phyloP scores from a whole-genome alignment of 2,888 invertebrate species.

The Drosophila nr. perissopoda region DNA sequence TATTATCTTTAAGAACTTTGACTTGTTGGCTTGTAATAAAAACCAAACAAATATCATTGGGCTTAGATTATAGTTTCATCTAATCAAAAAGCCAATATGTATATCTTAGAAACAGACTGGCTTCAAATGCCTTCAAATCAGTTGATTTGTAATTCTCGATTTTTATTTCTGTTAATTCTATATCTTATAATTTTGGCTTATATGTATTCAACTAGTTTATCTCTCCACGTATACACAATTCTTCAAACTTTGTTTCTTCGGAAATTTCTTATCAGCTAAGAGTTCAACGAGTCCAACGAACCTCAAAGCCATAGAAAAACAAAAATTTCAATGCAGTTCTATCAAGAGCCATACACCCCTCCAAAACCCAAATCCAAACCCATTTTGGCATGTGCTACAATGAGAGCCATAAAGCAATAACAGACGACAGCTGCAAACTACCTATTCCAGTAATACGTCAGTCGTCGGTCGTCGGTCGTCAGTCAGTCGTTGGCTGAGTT shows the following conservation, averaged over 20 bases:
- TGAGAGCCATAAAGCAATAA: slow-evolving; percentile 46
- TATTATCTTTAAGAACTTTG: not conserved
- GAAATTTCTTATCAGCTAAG: slow-evolving; percentile 45
- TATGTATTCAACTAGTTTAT: not conserved
- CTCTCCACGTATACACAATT: not conserved
- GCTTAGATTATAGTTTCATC: not conserved
- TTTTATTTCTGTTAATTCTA: not conserved
- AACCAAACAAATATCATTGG: not conserved
- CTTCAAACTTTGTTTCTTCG: not conserved
- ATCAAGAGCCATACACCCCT: slow-evolving; percentile 11
- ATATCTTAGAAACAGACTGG: not conserved
- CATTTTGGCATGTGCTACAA: slow-evolving; percentile 56
- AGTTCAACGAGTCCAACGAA: slow-evolving; percentile 48
- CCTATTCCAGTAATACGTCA: slow-evolving; percentile 63
- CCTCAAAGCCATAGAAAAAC: slow-evolving; percentile 32
- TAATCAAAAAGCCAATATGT: not conserved
- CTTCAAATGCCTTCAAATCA: no score
- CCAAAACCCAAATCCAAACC: slow-evolving; percentile 4
- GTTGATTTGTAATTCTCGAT: not conserved
- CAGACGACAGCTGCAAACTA: slow-evolving; percentile 74
- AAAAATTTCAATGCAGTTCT: slow-evolving; percentile 32
- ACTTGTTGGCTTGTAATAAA: not conserved
- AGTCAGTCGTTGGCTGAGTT: slow-evolving; percentile 10
- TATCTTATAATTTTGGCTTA: not conserved
- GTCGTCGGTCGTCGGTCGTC: slow-evolving; percentile 17